Percentiles rank a stretch among this genome's conserved stretches.
These are phyloP conservation scores for Pempheris klunzingeri DNA, from an alignment of 2,797 vertebrate species.

Conservation along the genomic window DNA sequence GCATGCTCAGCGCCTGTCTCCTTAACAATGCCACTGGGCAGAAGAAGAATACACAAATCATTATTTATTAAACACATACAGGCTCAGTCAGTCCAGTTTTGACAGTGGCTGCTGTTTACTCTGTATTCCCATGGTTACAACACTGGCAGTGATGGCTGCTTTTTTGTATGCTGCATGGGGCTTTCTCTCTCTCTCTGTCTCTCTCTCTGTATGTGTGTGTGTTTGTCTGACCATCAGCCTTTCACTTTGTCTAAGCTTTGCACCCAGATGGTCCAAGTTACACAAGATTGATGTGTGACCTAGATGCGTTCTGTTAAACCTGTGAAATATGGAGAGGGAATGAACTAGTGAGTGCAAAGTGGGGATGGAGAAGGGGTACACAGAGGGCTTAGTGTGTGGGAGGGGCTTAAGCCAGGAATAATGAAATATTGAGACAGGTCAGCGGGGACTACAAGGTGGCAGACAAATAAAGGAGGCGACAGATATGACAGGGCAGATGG, in stretches of 20 bases:
- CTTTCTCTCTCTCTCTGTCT: slow-evolving; percentile 9
- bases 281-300: slow-evolving; percentile 75
- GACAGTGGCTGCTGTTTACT: slow-evolving; percentile 75
- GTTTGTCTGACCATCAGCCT: slow-evolving; percentile 49
- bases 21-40: slow-evolving; percentile 42
- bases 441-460: slow-evolving; percentile 50
- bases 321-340: slow-evolving; percentile 53
- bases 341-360: slow-evolving; percentile 37
- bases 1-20: slow-evolving; percentile 41
- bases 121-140: slow-evolving; percentile 72
- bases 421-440: slow-evolving; percentile 67
- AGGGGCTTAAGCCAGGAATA: slow-evolving; percentile 50
- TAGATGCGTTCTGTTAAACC: slow-evolving; percentile 69
- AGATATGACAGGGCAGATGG: slow-evolving; percentile 54
- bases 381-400: slow-evolving; percentile 30
- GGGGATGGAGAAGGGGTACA: slow-evolving; percentile 17
- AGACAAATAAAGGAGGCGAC: slow-evolving; percentile 49
- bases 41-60: slow-evolving; percentile 58
- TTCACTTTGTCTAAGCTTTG: slow-evolving; percentile 62
- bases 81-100: slow-evolving; percentile 48
- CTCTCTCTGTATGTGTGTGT: slow-evolving; percentile 31
- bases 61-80: slow-evolving; percentile 70
- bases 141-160: slow-evolving; percentile 46
- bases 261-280: slow-evolving; percentile 72
- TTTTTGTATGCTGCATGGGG: slow-evolving; percentile 20